These are phyloP conservation scores for Pristionchus maxplancki DNA, from an alignment of 2,888 invertebrate genomes.

Conservation along the genomic window DNA sequence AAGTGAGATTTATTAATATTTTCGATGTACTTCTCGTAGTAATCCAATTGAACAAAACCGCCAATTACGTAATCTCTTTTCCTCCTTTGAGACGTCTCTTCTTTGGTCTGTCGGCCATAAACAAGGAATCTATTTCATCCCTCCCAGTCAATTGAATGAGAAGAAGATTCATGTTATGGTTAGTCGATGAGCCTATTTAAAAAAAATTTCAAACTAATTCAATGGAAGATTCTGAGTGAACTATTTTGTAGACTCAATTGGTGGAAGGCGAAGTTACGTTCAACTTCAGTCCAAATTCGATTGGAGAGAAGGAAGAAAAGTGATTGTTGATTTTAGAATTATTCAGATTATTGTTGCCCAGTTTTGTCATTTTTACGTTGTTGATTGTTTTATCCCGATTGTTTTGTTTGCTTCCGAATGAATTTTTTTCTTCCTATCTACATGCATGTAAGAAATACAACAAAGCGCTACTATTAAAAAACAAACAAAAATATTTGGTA, in stretches of 20 bases:
- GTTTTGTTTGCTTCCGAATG: neutral
- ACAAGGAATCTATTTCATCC: constrained; percentile 70
- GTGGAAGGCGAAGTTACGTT: neutral
- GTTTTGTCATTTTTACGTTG: neutral
- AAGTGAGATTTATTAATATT: neutral
- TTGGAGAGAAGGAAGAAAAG: neutral
- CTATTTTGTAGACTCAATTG: neutral
- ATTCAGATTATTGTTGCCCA: neutral
- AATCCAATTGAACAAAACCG: neutral
- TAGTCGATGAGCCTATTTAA: neutral
- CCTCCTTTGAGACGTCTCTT: constrained; percentile 39
- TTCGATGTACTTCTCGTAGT: neutral
- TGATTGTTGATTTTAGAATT: neutral
- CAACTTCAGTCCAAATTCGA: neutral
- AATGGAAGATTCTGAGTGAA: too few species aligned
- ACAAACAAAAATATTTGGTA: neutral
- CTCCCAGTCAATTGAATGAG: constrained; percentile 51
- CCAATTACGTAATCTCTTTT: neutral
- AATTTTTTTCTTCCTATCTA: neutral
- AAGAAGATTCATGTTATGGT: constrained; percentile 51
- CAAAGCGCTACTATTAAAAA: neutral
- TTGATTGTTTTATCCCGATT: neutral
- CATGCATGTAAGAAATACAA: neutral
- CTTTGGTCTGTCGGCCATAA: constrained; percentile 66
- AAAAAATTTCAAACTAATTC: neutral